Conservation (phyloP, 2,888 invertebrate species). For the Aromia moschata region DNA sequence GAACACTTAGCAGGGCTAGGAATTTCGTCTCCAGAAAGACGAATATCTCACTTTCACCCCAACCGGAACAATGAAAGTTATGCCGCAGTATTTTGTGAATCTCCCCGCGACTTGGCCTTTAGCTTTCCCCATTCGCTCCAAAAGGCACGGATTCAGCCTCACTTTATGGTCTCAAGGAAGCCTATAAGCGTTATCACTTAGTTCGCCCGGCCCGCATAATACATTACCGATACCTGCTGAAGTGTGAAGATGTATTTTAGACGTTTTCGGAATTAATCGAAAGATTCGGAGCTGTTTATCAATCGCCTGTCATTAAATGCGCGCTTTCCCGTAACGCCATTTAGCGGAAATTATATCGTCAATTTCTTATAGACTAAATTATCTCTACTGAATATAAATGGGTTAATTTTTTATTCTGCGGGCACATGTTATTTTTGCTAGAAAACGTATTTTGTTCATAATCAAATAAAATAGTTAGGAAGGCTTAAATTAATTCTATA, state of each 20-base stretch:
- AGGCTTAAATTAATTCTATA: too few species aligned
- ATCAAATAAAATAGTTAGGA: too few species aligned
- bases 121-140: slow-evolving; percentile 51
- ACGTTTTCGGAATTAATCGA: slow-evolving; percentile 54
- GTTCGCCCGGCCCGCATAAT: slow-evolving; percentile 51
- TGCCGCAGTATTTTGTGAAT: slow-evolving; percentile 59
- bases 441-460: too few species aligned
- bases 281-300: slow-evolving; percentile 47
- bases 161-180: slow-evolving; percentile 56
- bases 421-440: too few species aligned
- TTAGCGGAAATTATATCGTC: slow-evolving; percentile 35
- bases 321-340: slow-evolving; percentile 18
- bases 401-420: too few species aligned
- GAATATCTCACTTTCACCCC: slow-evolving; percentile 59
- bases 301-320: slow-evolving; percentile 33
- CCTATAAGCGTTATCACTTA: slow-evolving; percentile 58
- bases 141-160: slow-evolving; percentile 53
- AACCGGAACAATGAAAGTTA: slow-evolving; percentile 58
- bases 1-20: slow-evolving; percentile 50
- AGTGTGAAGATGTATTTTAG: slow-evolving; percentile 61
- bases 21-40: slow-evolving; percentile 56
- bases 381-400: too few species aligned
- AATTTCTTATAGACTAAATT: slow-evolving; percentile 22
- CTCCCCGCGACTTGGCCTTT: slow-evolving; percentile 48
- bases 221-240: slow-evolving; percentile 61